Conservation (phyloP, 2,888 invertebrate genomes). For the Caenorhabditis sp. region DNA sequence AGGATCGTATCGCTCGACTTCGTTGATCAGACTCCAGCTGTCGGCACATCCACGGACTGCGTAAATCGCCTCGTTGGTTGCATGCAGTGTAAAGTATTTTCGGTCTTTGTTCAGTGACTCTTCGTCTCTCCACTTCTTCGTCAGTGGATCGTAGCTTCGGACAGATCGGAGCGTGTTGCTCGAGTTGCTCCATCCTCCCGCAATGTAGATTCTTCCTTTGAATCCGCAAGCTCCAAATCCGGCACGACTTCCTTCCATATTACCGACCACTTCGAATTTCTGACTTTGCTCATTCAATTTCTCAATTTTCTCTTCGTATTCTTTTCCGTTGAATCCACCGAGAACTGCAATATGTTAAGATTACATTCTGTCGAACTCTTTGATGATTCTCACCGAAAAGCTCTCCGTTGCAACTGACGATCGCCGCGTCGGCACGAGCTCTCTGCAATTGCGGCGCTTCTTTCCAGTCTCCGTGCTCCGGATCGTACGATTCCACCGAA, state of each 20-base stretch:
- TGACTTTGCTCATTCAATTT: conserved; percentile 11
- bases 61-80: conserved; percentile 39
- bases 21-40: conserved; percentile 51
- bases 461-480: conserved; percentile 37
- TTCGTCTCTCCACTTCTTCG: conserved; percentile 52
- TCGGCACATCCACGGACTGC: conserved; percentile 57
- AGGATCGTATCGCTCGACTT: conserved; percentile 34
- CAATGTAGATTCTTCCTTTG: conserved; percentile 48
- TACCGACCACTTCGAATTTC: conserved; percentile 38
- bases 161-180: conserved; percentile 45
- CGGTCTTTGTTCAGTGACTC: conserved; percentile 45
- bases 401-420: conserved; percentile 51
- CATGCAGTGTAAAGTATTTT: conserved; percentile 53
- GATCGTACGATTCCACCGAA: conserved; percentile 48
- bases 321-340: conserved; percentile 59
- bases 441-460: conserved; percentile 27
- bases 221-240: conserved; percentile 52
- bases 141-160: conserved; percentile 47
- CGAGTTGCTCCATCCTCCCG: conserved; percentile 58
- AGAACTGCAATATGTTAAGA: conserved; percentile 32
- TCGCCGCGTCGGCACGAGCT: conserved; percentile 36
- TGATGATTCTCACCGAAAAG: conserved; percentile 23
- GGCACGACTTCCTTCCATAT: conserved; percentile 53
- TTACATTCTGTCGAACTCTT: background rate
- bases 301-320: conserved; percentile 56